Conservation (phyloP, 2,888 invertebrate genomes). For the Dasysyrphus albostriatus region DNA sequence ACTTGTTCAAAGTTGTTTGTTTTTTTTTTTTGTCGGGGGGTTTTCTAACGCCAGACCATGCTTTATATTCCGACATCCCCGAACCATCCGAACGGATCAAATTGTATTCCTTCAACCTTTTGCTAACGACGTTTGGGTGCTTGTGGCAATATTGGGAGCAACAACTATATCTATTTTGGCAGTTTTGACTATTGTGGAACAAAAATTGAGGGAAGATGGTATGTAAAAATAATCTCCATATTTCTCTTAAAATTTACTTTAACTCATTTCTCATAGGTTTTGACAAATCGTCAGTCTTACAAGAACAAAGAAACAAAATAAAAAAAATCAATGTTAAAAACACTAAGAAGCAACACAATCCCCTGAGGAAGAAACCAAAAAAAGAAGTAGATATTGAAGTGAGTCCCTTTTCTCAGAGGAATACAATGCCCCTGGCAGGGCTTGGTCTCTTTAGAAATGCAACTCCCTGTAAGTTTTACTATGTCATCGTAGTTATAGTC, state of each 20-base stretch:
- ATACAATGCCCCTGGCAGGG: slow-evolving; percentile 61
- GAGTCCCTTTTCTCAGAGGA: slow-evolving; percentile 53
- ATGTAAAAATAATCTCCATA: neutral
- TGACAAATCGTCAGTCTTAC: slow-evolving; percentile 45
- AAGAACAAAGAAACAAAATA: slow-evolving; percentile 27
- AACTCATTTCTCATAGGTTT: slow-evolving; percentile 40
- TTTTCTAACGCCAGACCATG: slow-evolving; percentile 84
- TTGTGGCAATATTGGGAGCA: slow-evolving; percentile 83
- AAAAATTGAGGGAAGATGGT: slow-evolving; percentile 36
- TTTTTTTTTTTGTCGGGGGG: neutral
- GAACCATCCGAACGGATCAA: slow-evolving; percentile 85
- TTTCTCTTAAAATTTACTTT: neutral
- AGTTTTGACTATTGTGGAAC: slow-evolving; percentile 68
- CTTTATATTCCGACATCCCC: slow-evolving; percentile 89
- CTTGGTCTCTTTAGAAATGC: slow-evolving; percentile 41
- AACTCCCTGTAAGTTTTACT: slow-evolving; percentile 48
- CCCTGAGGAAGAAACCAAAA: slow-evolving; percentile 44
- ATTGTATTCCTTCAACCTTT: slow-evolving; percentile 88
- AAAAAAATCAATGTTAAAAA: slow-evolving; percentile 15
- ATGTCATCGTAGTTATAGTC: neutral
- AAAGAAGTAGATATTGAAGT: slow-evolving; percentile 63
- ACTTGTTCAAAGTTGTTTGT: slow-evolving; percentile 58
- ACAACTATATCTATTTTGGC: slow-evolving; percentile 80
- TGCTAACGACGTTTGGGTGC: slow-evolving; percentile 86
- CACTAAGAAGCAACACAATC: slow-evolving; percentile 26